A percentile compares a stretch with the other conserved stretches of the same genome.
Evolutionary conservation across 2,797 vertebrate genomes (phyloP).

Genomic region (Sebastes elongatus): DNA sequence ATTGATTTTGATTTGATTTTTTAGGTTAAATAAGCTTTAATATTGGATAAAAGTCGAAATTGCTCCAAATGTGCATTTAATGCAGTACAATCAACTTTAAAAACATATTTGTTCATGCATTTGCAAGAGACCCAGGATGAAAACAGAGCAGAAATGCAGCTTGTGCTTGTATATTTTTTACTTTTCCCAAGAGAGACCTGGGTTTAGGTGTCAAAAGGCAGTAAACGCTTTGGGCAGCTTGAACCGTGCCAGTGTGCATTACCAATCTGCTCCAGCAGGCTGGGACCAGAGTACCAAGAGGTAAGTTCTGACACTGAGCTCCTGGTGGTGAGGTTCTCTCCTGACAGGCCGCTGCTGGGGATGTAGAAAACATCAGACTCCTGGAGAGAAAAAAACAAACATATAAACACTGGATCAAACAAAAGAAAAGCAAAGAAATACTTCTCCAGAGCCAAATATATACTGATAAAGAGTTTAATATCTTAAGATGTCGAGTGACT

Average conservation of each 20-base stretch:
- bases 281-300: slow-evolving; percentile 92
- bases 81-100: neutral
- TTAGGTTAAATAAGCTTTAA: neutral
- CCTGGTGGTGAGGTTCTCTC: slow-evolving; percentile 91
- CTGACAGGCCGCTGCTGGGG: slow-evolving; percentile 95
- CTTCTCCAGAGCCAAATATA: neutral
- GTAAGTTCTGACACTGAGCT: slow-evolving; percentile 87
- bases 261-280: slow-evolving; percentile 97
- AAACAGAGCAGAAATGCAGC: neutral
- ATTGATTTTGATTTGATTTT: neutral
- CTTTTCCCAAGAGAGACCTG: neutral
- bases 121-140: neutral
- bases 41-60: neutral
- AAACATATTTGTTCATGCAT: neutral
- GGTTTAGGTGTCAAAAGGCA: neutral
- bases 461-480: neutral
- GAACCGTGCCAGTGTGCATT: slow-evolving; percentile 19
- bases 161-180: neutral
- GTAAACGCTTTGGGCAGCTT: neutral
- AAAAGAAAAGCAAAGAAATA: neutral
- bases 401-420: neutral
- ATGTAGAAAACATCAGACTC: slow-evolving; percentile 96
- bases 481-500: neutral
- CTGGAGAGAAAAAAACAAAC: slow-evolving; percentile 67
- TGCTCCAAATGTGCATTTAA: neutral